A percentile compares a stretch with the other conserved stretches of the same genome.
Evolutionary conservation across 2,888 invertebrate species (phyloP).

Genomic region (Portevinia maculata): DNA sequence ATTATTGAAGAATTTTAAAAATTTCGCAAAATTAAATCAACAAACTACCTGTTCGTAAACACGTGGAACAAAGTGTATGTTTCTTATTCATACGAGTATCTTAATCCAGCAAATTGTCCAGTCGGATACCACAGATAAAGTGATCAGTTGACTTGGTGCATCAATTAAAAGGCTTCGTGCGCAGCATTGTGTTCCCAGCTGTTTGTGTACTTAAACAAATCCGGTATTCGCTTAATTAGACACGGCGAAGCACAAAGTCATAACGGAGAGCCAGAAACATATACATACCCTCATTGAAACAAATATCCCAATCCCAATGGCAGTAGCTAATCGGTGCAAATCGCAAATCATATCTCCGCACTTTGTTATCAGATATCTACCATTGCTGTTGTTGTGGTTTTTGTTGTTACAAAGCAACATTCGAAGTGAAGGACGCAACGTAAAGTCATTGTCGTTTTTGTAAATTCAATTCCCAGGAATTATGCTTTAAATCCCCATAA

Average conservation of each 20-base stretch:
- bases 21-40: too few relatives aligned
- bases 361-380: neutral
- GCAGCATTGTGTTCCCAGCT: neutral
- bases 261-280: conserved; percentile 6
- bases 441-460: conserved; percentile 56
- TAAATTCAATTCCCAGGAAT: conserved; percentile 56
- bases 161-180: conserved; percentile 1
- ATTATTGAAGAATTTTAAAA: too few relatives aligned
- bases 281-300: conserved; percentile 2
- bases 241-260: neutral
- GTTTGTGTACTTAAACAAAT: neutral
- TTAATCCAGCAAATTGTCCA: neutral
- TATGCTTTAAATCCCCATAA: conserved; percentile 35
- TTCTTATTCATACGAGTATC: conserved; percentile 1
- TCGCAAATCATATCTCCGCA: conserved; percentile 9
- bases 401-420: conserved; percentile 17
- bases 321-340: conserved; percentile 11
- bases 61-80: neutral
- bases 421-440: conserved; percentile 31
- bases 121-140: neutral
- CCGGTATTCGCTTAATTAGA: conserved; percentile 2
- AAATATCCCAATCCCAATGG: conserved; percentile 5
- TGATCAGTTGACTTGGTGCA: neutral
- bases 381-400: conserved; percentile 21
- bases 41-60: neutral